A percentile compares a stretch with the other conserved stretches of the same genome.
phyloP scores from a whole-genome alignment of 2,888 invertebrate genomes.

The Leptopilina myrica region DNA sequence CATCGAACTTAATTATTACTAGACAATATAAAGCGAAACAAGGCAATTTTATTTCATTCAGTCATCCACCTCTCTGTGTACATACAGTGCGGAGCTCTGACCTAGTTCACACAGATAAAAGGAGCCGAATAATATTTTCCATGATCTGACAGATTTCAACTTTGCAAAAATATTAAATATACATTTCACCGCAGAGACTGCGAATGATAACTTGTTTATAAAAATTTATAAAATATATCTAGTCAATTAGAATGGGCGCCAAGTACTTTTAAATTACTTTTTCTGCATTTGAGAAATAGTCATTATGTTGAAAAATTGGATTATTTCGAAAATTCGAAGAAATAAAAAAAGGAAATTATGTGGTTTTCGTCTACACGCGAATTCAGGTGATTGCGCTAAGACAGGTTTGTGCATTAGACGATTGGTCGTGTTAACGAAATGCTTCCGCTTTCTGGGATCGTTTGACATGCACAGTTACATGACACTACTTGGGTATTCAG shows the following conservation, averaged over 20 bases:
- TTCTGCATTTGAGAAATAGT: neutral
- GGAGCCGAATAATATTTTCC: conserved; percentile 9
- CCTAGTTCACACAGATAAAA: conserved; percentile 26
- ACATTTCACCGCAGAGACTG: too few species aligned
- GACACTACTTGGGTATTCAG: conserved; percentile 32
- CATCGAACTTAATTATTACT: conserved; percentile 64
- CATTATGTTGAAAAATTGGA: neutral
- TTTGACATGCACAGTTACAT: conserved; percentile 29
- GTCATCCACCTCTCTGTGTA: conserved; percentile 43
- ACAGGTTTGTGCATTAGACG: conserved; percentile 60
- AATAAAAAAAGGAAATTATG: too few species aligned
- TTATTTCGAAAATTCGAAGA: too few species aligned
- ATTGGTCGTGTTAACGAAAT: conserved; percentile 64
- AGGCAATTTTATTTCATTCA: conserved; percentile 43
- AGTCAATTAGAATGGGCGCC: too few species aligned
- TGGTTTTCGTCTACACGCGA: conserved; percentile 53
- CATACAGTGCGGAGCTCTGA: conserved; percentile 32
- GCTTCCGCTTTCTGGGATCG: conserved; percentile 54
- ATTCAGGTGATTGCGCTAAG: conserved; percentile 60
- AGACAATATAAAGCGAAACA: conserved; percentile 57
- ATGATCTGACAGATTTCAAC: neutral
- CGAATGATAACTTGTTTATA: too few species aligned
- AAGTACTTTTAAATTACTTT: too few species aligned
- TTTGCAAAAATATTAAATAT: neutral
- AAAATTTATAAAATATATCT: too few species aligned